A percentile compares a stretch with the other conserved stretches of the same genome.
phyloP scores from a whole-genome alignment of 1,140 invertebrate species.

The Aphidius ervi region DNA sequence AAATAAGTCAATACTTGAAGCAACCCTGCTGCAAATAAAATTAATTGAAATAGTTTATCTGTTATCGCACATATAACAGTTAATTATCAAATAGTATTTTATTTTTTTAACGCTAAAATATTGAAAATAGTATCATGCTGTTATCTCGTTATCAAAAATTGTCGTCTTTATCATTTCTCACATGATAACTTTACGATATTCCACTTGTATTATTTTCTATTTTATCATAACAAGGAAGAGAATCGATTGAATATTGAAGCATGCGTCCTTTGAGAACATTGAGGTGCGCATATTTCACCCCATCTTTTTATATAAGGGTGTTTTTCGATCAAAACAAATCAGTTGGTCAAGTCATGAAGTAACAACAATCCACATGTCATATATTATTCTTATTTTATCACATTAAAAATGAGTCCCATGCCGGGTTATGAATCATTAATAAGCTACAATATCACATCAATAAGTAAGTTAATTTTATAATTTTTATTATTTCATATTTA shows the following conservation, averaged over 20 bases:
- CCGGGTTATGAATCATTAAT: slow-evolving; percentile 45
- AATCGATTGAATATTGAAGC: slow-evolving; percentile 1
- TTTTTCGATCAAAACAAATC: slow-evolving; percentile 18
- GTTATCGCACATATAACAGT: too few relatives aligned
- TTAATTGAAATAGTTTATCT: too few relatives aligned
- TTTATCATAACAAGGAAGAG: background rate
- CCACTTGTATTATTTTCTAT: background rate
- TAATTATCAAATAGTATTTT: too few relatives aligned
- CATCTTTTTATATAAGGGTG: background rate
- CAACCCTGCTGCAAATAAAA: too few relatives aligned
- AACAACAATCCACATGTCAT: background rate
- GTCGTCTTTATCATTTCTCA: slow-evolving; percentile 23
- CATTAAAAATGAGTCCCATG: slow-evolving; percentile 40
- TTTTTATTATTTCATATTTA: slow-evolving; percentile 3
- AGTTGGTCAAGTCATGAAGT: slow-evolving; percentile 15
- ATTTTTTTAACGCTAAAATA: too few relatives aligned
- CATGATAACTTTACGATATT: background rate
- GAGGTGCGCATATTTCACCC: background rate
- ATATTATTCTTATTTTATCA: slow-evolving; percentile 11
- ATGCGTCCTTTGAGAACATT: background rate
- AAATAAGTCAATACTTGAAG: too few relatives aligned
- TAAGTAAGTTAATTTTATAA: slow-evolving; percentile 34
- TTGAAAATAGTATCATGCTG: slow-evolving; percentile 13
- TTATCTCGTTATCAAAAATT: slow-evolving; percentile 23
- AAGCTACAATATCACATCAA: slow-evolving; percentile 41